Conservation (phyloP, 2,888 invertebrate species). For the Chaitophorus viminalis region DNA sequence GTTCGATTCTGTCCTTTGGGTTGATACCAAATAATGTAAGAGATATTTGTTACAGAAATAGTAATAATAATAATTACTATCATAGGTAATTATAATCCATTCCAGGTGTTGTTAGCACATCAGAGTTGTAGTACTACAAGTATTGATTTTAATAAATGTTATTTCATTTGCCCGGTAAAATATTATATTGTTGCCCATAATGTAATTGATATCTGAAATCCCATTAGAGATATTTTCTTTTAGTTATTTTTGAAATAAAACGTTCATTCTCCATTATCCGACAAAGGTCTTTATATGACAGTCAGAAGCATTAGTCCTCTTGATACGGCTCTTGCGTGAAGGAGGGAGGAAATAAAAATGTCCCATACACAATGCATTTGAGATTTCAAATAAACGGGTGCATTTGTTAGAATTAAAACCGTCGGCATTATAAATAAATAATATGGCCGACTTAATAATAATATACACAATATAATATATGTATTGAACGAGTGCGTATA, state of each 20-base stretch:
- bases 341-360: neutral
- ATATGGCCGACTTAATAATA: neutral
- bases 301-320: neutral
- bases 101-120: neutral
- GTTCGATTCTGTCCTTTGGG: neutral
- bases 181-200: neutral
- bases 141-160: neutral
- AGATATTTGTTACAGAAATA: neutral
- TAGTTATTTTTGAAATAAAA: slow-evolving; percentile 16
- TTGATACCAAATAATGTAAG: neutral
- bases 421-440: neutral
- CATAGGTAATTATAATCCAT: neutral
- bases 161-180: neutral
- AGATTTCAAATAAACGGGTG: neutral
- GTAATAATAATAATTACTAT: neutral
- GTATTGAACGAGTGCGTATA: neutral
- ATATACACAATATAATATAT: neutral
- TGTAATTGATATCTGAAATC: neutral
- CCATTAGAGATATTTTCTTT: slow-evolving; percentile 4
- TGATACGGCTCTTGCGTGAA: neutral
- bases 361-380: neutral
- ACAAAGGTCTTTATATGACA: slow-evolving; percentile 26
- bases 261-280: slow-evolving; percentile 6
- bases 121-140: neutral
- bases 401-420: slow-evolving; percentile 4